These are phyloP conservation scores for Petroica traversi DNA, from an alignment of 2,113 vertebrate species.

Conservation along the genomic window DNA sequence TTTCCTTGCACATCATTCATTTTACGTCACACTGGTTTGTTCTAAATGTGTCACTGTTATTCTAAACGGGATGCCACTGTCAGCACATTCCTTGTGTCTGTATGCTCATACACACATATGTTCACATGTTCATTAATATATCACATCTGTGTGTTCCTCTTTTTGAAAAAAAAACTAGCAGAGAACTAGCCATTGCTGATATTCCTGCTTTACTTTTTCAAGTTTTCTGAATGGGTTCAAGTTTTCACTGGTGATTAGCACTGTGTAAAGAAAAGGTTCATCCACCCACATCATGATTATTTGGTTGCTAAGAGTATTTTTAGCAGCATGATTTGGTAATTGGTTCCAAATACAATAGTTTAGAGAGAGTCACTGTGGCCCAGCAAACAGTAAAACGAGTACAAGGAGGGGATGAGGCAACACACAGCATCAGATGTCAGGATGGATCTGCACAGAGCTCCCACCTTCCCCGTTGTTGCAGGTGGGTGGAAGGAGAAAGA, in stretches of 20 bases:
- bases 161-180: background rate
- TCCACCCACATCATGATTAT: constrained; percentile 7
- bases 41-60: background rate
- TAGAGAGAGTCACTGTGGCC: background rate
- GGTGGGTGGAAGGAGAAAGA: background rate
- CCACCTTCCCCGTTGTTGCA: background rate
- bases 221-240: background rate
- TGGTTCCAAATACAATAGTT: constrained; percentile 1
- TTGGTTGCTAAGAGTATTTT: constrained; percentile 25
- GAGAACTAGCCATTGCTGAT: background rate
- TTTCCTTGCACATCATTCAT: background rate
- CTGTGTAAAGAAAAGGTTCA: background rate
- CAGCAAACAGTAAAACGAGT: background rate
- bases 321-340: background rate
- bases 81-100: background rate
- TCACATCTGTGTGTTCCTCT: background rate
- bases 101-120: background rate
- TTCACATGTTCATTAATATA: background rate
- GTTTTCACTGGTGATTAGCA: background rate
- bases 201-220: background rate
- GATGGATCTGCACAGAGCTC: background rate
- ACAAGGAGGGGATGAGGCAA: background rate
- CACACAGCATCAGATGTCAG: background rate
- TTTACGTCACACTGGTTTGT: background rate
- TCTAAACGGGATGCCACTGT: background rate